Evolutionary conservation across 2,113 vertebrate genomes (phyloP).

Genomic region (Oreochromis niloticus): DNA sequence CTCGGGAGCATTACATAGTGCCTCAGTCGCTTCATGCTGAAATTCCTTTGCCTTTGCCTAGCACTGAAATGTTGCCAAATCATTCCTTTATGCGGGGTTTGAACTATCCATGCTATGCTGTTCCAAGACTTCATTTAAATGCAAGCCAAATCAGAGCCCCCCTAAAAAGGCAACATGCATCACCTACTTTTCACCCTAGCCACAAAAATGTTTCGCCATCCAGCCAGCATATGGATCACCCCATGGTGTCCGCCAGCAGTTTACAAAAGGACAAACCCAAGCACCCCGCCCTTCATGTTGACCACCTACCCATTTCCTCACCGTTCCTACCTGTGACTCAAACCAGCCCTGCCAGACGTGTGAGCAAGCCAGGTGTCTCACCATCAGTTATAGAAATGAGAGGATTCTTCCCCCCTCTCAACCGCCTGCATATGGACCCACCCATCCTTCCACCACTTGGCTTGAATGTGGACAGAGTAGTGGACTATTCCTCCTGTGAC

Average conservation of each 20-base stretch:
- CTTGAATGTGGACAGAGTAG: slow-evolving; percentile 5
- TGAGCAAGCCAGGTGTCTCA: background rate
- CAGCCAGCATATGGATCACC: background rate
- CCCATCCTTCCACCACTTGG: background rate
- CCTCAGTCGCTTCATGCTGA: slow-evolving; percentile 32
- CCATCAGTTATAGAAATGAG: background rate
- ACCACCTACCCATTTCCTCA: background rate
- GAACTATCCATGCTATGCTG: slow-evolving; percentile 38
- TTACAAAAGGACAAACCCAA: slow-evolving; percentile 5
- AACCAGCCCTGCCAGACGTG: background rate
- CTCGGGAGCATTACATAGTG: slow-evolving; percentile 55
- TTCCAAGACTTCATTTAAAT: slow-evolving; percentile 59
- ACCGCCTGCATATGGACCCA: background rate
- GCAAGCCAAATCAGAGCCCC: slow-evolving; percentile 20
- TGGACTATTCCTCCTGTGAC: slow-evolving; percentile 43
- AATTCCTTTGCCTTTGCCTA: slow-evolving; percentile 35
- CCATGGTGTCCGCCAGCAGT: background rate
- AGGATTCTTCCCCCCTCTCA: slow-evolving; percentile 1
- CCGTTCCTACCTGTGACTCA: background rate
- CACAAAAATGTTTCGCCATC: background rate
- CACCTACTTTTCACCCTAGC: background rate
- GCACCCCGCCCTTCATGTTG: background rate
- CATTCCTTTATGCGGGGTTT: slow-evolving; percentile 47
- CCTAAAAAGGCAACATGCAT: slow-evolving; percentile 27
- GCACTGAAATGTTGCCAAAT: slow-evolving; percentile 31